Base-by-base conservation (phyloP, 2,888 invertebrate species). In the Cecidostiba fungosa region DNA sequence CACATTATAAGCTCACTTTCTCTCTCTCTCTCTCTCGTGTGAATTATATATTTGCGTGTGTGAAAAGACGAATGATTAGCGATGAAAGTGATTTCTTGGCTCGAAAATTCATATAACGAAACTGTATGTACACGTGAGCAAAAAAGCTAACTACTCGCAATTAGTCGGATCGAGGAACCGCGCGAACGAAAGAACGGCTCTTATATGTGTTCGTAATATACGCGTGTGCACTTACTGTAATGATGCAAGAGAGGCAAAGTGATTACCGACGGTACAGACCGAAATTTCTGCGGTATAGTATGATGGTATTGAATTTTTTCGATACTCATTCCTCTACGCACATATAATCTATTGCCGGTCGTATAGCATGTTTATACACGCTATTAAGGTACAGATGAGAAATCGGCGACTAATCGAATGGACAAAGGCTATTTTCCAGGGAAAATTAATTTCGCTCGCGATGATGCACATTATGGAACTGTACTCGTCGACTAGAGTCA, bases 341-440 rank as follows among this genome's bases (percentile, higher is more conserved):
- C 62, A 3, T 47, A 19, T 79, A 70, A 79, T 79, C 79, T 79
- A 79, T 50, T 29, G 32, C 70, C 79, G 19, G n/a, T n/a, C 59
- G 4, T 36, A 36, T 5, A n/a, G 8, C 50, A n/a, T 43, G 74
- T 76, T 76, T 54, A 76, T 39, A 74, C 74, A n/a, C 73, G 39
- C 14, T 14, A 43, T n/a, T n/a, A 8, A 19, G 23, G n/a, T 16
- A 14, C 12, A 23, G 16, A 74, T 80, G 80, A 80, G 59, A 80
- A 72, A 80, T 80, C 29, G 43, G 54, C 47, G 72, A 50, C 73
- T 74, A 62, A 74, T 82, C 62, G 36, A 74, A 82, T 74, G 12
- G 74, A 74, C 81, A 62, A 81, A 74, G 10, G 32, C 14, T 19
- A 3, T 16, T 12, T 12, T 54, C 36, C 43, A 43, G 36, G 50